A percentile compares a stretch with the other conserved stretches of the same genome.
These are phyloP conservation scores for Rhopalosiphum maidis DNA, from an alignment of 1,140 invertebrate genomes.

Conservation along the genomic window DNA sequence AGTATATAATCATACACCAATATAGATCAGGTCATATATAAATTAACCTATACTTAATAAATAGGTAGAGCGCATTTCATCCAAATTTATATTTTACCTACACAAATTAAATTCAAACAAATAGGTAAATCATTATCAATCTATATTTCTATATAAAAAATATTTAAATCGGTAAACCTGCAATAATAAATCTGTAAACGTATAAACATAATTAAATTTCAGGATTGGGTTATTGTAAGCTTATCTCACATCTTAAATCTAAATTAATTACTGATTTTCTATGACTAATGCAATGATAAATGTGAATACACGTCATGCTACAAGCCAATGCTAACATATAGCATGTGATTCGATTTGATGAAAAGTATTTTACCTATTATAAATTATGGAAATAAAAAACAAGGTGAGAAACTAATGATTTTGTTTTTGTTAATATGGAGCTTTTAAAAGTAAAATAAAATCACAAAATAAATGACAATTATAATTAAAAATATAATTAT, in stretches of 20 bases:
- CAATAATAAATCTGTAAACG: neutral
- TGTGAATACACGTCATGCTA: neutral
- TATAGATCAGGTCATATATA: neutral
- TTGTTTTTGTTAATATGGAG: neutral
- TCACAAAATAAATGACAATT: neutral
- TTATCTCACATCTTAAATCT: neutral
- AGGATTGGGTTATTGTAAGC: neutral
- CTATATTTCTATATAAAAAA: neutral
- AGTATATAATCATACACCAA: neutral
- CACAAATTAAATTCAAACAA: neutral
- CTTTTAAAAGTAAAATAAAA: neutral
- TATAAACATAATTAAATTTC: neutral
- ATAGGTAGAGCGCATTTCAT: neutral
- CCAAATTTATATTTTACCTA: neutral
- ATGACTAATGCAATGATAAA: neutral
- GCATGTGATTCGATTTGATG: neutral
- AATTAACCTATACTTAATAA: neutral
- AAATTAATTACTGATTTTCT: neutral
- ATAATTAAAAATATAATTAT: no score
- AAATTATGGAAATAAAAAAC: neutral
- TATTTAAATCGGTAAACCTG: neutral
- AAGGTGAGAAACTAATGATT: neutral
- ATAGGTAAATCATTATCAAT: neutral
- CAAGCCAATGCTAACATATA: neutral
- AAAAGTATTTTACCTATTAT: neutral